Evolutionary conservation across 2,113 vertebrate genomes (phyloP), one percentile per base, ranked within the genome.

Genomic region (Pipa parva): DNA sequence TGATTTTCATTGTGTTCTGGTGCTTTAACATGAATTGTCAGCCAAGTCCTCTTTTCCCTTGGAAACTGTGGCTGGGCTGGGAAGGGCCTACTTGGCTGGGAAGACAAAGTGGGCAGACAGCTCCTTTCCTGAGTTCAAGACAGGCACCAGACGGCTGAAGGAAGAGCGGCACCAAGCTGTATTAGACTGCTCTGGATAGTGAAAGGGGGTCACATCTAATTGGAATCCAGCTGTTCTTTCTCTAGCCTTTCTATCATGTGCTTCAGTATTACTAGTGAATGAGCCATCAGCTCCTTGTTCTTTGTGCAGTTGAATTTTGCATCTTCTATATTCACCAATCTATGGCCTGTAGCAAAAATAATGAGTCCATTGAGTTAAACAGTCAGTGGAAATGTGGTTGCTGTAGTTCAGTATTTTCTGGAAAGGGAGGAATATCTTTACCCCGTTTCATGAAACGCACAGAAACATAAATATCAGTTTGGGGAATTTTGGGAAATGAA

Each of bases 101-200:
- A 54, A 80, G 73, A 77, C 76, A 74, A 77, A 79, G 77, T 76
- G 78, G 77, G 82, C 81, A 78, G 79, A 81, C 76, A 72, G 73
- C 56, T 73, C 75, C 77, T 82, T 81, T 81, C 82, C 80, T 78
- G 73, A 63, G 62, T 79, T 75, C 67, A 64, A 65, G 79, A 74
- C 79, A 83, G 82, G 80, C 83, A 80, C 76, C 80, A 79, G 80
- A 79, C 82, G 46, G 83, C 78, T 75, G 73, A 79, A 81, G 81
- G 81, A 78, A 80, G 76, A 80, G 63, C 72, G 83, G 80, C 84
- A 83, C 80, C 84, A 83, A 77, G 78, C 73, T 72, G 81, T 75
- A 80, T 78, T 81, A 81, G 77, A 78, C 76, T 73, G 78, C 73
- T 74, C 66, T 74, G 79, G 77, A 74, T 77, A 75, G 71, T 71